These are phyloP conservation scores for Temnopleurus reevesii DNA, from an alignment of 53 echinoderm and acorn worm genomes.

Conservation along the genomic window DNA sequence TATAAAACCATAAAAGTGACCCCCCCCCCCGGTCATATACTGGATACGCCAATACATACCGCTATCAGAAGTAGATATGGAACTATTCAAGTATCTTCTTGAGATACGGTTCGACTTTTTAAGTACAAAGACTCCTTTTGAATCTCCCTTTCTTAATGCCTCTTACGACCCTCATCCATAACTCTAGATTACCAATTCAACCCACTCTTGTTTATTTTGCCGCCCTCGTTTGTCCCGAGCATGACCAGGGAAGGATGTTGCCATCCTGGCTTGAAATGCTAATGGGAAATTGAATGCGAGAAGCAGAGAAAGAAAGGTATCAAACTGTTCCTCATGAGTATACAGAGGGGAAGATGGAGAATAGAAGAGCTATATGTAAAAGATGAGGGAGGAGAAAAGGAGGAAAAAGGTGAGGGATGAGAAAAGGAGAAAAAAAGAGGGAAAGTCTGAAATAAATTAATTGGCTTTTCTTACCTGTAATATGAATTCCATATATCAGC, in stretches of 20 bases:
- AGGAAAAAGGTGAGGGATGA: not conserved
- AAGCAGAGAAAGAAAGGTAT: not conserved
- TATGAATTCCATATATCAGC: too few relatives aligned
- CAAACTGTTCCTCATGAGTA: not conserved
- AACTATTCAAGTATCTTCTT: too few relatives aligned
- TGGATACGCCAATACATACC: not conserved
- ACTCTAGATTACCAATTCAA: constrained; percentile 26
- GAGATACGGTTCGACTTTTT: too few relatives aligned
- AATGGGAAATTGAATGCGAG: not conserved
- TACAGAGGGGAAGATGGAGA: not conserved
- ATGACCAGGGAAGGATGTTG: not conserved
- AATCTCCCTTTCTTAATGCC: too few relatives aligned
- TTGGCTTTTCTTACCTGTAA: too few relatives aligned
- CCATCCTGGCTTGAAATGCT: not conserved
- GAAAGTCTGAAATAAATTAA: too few relatives aligned
- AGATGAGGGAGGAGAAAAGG: not conserved
- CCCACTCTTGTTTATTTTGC: constrained; percentile 11
- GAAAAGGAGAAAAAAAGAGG: too few relatives aligned
- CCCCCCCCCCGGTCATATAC: too few relatives aligned
- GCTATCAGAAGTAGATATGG: not conserved
- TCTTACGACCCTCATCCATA: too few relatives aligned
- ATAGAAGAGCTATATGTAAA: not conserved
- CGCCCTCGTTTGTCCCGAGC: constrained; percentile 2
- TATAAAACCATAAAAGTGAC: too few relatives aligned
- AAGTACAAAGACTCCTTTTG: too few relatives aligned